phyloP scores from a whole-genome alignment of 2,797 vertebrate genomes.

The Phoxinus dragarum region DNA sequence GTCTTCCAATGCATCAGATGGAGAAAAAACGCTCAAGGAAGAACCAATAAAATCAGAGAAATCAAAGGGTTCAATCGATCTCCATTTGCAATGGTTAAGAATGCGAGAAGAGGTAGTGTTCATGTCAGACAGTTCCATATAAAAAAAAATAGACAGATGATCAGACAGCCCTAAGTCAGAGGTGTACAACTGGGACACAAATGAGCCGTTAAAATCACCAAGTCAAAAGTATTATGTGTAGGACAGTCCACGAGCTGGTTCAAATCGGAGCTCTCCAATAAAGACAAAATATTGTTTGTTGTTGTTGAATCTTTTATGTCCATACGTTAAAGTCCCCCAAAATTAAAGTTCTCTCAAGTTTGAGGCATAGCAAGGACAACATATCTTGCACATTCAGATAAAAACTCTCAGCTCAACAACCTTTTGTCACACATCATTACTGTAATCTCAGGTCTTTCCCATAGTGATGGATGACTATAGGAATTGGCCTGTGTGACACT shows the following conservation, averaged over 20 bases:
- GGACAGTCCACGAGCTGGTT: background rate
- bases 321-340: background rate
- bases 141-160: too few species aligned
- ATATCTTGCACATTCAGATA: background rate
- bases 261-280: background rate
- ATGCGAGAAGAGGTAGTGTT: background rate
- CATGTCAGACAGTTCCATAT: background rate
- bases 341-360: too few species aligned
- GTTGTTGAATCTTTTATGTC: too few species aligned
- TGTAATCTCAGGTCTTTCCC: too few species aligned
- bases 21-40: background rate
- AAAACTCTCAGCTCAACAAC: too few species aligned
- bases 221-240: background rate
- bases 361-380: background rate
- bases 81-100: background rate
- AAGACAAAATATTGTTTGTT: background rate
- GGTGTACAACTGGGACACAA: background rate
- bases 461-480: too few species aligned
- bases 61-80: background rate
- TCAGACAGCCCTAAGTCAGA: background rate
- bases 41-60: background rate
- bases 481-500: too few species aligned
- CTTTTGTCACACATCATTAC: too few species aligned
- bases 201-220: background rate
- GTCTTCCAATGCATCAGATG: background rate